A percentile compares a stretch with the other conserved stretches of the same genome.
phyloP scores from a whole-genome alignment of 1,140 invertebrate genomes.

The Drosophila nannoptera region DNA sequence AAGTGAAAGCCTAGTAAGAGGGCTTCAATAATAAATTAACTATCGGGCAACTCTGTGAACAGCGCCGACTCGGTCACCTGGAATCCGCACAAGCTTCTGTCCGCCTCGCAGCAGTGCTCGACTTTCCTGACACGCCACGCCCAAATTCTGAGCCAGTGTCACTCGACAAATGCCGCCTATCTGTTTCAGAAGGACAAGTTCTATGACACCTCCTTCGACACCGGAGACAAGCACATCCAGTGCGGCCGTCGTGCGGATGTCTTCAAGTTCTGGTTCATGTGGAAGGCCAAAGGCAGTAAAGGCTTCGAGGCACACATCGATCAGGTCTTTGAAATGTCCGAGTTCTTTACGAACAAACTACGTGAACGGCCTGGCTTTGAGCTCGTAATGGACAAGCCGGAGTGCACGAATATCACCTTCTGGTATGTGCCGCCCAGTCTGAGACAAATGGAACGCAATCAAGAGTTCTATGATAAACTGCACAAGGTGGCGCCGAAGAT shows the following conservation, averaged over 20 bases:
- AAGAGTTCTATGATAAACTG: conserved; percentile 84
- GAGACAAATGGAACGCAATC: conserved; percentile 80
- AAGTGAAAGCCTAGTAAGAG: conserved; percentile 41
- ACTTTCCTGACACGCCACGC: conserved; percentile 89
- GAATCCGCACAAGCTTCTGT: conserved; percentile 99
- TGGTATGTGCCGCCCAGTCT: conserved; percentile 94
- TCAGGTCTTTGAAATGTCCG: conserved; percentile 86
- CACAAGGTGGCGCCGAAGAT: conserved; percentile 93
- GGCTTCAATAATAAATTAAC: background rate
- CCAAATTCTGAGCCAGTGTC: conserved; percentile 83
- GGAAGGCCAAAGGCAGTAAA: conserved; percentile 94
- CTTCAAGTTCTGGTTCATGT: conserved; percentile 98
- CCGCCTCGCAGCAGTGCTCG: conserved; percentile 97
- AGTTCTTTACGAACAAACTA: conserved; percentile 86
- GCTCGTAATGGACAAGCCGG: conserved; percentile 88
- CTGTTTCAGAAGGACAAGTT: conserved; percentile 98
- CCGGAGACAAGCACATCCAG: conserved; percentile 95
- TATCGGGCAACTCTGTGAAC: conserved; percentile 58
- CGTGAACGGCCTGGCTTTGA: conserved; percentile 85
- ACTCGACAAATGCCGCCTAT: conserved; percentile 89
- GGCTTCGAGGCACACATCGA: conserved; percentile 91
- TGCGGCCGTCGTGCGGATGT: conserved; percentile 95
- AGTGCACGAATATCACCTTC: conserved; percentile 96
- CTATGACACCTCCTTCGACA: conserved; percentile 94
- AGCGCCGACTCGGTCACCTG: conserved; percentile 99